Conservation (phyloP, 2,888 invertebrate genomes). For the Lepidonotus clava region DNA sequence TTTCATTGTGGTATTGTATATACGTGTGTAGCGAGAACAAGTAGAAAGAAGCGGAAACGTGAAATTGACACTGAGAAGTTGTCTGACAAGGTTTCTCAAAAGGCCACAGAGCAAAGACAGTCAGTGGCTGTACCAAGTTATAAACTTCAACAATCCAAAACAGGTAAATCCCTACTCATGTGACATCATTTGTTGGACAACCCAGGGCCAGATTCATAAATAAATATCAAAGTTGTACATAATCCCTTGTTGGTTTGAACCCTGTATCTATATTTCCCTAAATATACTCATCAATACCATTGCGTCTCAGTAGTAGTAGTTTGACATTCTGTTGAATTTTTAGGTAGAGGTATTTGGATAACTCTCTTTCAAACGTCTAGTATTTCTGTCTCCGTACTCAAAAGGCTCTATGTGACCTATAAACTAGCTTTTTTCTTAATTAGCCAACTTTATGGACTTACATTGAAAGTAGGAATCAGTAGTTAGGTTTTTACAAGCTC, state of each 20-base stretch:
- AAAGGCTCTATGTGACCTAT: no score
- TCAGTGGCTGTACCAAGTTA: not conserved
- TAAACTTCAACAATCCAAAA: not conserved
- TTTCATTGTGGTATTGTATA: not conserved
- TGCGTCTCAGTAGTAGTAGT: no score
- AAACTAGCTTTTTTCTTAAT: no score
- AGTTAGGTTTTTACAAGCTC: no score
- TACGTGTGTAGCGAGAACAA: conserved; percentile 4
- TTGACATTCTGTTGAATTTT: no score
- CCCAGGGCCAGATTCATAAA: no score
- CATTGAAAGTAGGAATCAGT: no score
- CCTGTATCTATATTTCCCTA: conserved; percentile 9
- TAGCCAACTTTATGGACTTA: no score
- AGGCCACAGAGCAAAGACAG: not conserved
- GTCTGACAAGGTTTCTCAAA: not conserved
- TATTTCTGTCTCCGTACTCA: no score
- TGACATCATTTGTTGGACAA: not conserved
- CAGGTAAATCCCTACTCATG: not conserved
- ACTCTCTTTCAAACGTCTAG: no score
- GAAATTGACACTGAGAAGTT: conserved; percentile 15
- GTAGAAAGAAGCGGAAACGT: conserved; percentile 31
- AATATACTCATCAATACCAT: not conserved
- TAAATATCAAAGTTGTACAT: no score
- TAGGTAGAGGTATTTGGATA: no score
- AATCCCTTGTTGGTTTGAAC: conserved; percentile 17